phyloP scores from a whole-genome alignment of 2,797 vertebrate genomes.

The Parauchenoglanis punctatus region DNA sequence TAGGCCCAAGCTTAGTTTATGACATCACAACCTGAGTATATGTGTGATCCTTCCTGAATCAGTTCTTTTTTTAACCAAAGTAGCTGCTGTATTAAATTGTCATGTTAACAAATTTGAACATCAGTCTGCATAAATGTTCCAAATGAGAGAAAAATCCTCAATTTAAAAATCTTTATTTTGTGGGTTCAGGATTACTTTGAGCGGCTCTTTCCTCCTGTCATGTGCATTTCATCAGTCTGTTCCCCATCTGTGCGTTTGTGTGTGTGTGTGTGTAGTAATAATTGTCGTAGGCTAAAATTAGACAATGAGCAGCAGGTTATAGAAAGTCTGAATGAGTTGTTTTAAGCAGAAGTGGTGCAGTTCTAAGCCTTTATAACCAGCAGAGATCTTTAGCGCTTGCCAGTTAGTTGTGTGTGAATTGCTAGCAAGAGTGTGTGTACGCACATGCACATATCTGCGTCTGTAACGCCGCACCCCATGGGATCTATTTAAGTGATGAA shows the following conservation, averaged over 20 bases:
- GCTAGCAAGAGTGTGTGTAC: not conserved
- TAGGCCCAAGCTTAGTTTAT: not conserved
- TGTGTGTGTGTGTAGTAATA: not conserved
- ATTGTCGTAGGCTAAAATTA: not conserved
- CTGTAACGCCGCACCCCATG: constrained; percentile 14
- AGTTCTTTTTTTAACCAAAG: not conserved
- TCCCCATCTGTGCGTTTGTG: not conserved
- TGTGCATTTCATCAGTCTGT: not conserved
- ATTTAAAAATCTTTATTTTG: not conserved
- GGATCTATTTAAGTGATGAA: constrained; percentile 19
- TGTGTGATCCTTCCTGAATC: not conserved
- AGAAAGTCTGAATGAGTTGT: not conserved
- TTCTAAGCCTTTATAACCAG: not conserved
- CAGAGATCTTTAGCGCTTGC: not conserved
- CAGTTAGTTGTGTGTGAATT: not conserved
- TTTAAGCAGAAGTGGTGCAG: not conserved
- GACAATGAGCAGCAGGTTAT: not conserved
- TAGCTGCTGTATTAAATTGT: not conserved
- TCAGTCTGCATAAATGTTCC: not conserved
- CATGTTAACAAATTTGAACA: too few relatives aligned
- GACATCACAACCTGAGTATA: not conserved
- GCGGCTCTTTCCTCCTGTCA: not conserved
- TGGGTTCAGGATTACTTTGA: not conserved
- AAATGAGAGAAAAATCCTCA: not conserved
- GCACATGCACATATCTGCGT: not conserved